These are phyloP conservation scores for Sinocyclocheilus anophthalmus DNA, from an alignment of 2,113 vertebrate species.

Conservation along the genomic window DNA sequence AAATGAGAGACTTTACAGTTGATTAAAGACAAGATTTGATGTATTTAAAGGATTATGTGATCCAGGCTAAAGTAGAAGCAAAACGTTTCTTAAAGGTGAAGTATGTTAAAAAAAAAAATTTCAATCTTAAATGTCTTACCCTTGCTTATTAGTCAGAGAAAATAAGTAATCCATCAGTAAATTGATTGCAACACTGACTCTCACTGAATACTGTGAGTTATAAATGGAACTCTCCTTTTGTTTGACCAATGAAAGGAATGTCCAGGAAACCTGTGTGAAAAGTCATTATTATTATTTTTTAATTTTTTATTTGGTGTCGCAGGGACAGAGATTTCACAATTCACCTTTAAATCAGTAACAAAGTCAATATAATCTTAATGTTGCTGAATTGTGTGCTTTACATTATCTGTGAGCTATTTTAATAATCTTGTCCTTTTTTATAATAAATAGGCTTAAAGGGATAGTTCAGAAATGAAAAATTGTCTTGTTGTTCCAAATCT, in stretches of 20 bases:
- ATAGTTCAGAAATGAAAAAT: neutral
- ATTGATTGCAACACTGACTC: neutral
- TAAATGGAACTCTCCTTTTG: neutral
- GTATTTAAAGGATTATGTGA: slow-evolving; percentile 9
- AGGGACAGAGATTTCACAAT: too few species aligned
- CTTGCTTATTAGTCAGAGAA: neutral
- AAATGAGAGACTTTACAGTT: neutral
- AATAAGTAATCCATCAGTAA: neutral
- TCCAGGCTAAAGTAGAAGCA: neutral
- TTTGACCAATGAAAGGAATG: neutral
- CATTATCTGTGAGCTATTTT: neutral
- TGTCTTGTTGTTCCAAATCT: neutral
- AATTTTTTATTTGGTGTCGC: neutral
- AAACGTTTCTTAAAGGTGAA: neutral
- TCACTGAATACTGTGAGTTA: neutral
- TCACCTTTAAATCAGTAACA: neutral
- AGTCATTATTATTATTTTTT: neutral
- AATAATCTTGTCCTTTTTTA: neutral
- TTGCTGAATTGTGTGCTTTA: neutral
- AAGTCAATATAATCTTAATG: neutral
- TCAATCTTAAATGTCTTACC: neutral
- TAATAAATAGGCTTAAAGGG: neutral
- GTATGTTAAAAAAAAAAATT: neutral
- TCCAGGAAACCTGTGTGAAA: neutral
- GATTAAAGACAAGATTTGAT: neutral